A percentile compares a stretch with the other conserved stretches of the same genome.
Conservation (phyloP, 2,888 invertebrate genomes). For the Leptura quadrifasciata region DNA sequence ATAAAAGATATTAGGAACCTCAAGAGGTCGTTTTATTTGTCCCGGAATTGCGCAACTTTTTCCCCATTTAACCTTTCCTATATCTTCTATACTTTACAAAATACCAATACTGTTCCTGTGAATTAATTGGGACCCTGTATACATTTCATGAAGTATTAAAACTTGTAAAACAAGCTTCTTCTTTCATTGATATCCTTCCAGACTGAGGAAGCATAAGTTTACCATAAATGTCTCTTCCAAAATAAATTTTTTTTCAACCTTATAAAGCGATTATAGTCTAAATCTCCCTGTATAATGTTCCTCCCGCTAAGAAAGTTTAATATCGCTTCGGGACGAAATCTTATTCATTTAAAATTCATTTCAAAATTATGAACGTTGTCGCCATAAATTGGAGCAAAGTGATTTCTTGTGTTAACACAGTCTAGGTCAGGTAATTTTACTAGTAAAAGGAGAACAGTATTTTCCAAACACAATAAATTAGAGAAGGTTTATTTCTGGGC, state of each 20-base stretch:
- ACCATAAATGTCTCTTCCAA: not conserved
- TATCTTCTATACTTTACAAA: too few relatives aligned
- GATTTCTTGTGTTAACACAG: slow-evolving; percentile 10
- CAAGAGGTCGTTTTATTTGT: too few relatives aligned
- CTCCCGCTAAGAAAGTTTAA: not conserved
- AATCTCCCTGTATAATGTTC: too few relatives aligned
- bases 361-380: not conserved
- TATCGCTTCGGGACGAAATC: not conserved
- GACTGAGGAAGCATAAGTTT: too few relatives aligned
- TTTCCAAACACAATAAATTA: slow-evolving; percentile 40
- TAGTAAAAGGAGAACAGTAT: slow-evolving; percentile 2
- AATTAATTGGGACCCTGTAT: too few relatives aligned
- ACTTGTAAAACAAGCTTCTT: too few relatives aligned
- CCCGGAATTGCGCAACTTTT: too few relatives aligned
- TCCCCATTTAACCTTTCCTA: too few relatives aligned
- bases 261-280: not conserved
- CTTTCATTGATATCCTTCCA: too few relatives aligned
- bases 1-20: too few relatives aligned
- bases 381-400: not conserved
- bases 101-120: too few relatives aligned
- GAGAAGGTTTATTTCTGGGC: slow-evolving; percentile 39
- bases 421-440: slow-evolving; percentile 11
- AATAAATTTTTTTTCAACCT: not conserved
- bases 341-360: not conserved
- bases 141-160: too few relatives aligned